Conservation (phyloP, 2,797 vertebrate species). For the Gadopsis bispinosus region DNA sequence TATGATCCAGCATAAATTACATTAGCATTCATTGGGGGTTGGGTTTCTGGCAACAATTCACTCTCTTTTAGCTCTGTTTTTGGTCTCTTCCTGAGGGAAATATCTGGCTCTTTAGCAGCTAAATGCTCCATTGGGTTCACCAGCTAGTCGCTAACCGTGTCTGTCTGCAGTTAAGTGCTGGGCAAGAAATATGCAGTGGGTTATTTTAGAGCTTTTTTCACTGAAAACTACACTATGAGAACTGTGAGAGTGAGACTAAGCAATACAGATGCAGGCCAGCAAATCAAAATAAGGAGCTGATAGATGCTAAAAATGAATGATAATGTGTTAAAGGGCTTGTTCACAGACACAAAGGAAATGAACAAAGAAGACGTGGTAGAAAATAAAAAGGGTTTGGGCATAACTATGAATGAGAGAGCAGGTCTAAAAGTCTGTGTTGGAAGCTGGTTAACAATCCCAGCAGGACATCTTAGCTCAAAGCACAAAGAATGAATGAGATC, state of each 20-base stretch:
- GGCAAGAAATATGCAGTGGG: background rate
- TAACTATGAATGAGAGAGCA: conserved; percentile 38
- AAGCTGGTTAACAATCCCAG: conserved; percentile 62
- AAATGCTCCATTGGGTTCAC: background rate
- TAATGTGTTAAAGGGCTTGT: background rate
- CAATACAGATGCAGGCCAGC: background rate
- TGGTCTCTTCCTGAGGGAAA: too few relatives aligned
- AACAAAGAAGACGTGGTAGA: conserved; percentile 14
- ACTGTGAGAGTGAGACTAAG: background rate
- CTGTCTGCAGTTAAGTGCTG: background rate
- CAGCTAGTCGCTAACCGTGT: background rate
- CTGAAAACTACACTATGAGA: background rate
- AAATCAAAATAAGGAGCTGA: background rate
- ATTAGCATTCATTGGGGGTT: background rate
- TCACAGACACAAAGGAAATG: conserved; percentile 10
- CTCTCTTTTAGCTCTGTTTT: background rate
- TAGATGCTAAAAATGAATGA: background rate
- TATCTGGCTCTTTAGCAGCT: background rate
- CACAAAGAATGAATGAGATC: conserved; percentile 62
- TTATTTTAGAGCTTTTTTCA: background rate
- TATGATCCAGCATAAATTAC: background rate
- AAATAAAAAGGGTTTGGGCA: conserved; percentile 36
- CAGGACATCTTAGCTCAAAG: conserved; percentile 58
- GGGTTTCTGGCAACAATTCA: background rate
- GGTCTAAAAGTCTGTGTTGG: conserved; percentile 51